Evolutionary conservation across 2,888 invertebrate genomes (phyloP).

Genomic region (Eurytoma californica): DNA sequence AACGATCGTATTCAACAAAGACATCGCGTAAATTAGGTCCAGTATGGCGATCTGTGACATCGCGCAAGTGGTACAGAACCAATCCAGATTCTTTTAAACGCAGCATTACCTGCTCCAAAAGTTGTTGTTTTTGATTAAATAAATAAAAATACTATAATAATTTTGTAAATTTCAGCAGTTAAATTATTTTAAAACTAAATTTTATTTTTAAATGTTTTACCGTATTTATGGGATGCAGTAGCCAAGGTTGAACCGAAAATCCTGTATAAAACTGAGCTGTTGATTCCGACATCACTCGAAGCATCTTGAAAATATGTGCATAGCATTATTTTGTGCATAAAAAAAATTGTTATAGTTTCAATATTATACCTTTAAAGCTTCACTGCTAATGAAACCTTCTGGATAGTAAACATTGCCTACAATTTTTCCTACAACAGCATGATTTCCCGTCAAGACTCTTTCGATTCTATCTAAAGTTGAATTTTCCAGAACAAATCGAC

Average conservation of each 20-base stretch:
- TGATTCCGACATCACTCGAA: conserved; percentile 66
- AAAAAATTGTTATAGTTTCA: no score
- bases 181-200: background rate
- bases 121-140: background rate
- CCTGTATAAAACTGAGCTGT: conserved; percentile 62
- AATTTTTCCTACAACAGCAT: conserved; percentile 65
- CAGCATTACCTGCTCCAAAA: conserved; percentile 62
- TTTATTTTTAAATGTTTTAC: conserved; percentile 57
- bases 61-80: conserved; percentile 61
- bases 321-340: background rate
- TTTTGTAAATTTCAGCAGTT: background rate
- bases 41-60: conserved; percentile 65
- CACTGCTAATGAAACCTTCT: conserved; percentile 59
- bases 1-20: conserved; percentile 63
- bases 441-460: conserved; percentile 63
- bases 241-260: conserved; percentile 70
- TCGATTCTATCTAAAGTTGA: conserved; percentile 54
- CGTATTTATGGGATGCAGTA: conserved; percentile 64
- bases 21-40: conserved; percentile 64
- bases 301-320: conserved; percentile 57
- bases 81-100: conserved; percentile 66
- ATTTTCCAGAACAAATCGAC: conserved; percentile 57
- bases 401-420: conserved; percentile 67
- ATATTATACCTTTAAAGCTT: conserved; percentile 65
- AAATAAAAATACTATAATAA: background rate